Percentiles rank a stretch among this genome's conserved stretches.
Conservation (phyloP, 1,140 invertebrate species). For the Stegodyphus mimosarum region DNA sequence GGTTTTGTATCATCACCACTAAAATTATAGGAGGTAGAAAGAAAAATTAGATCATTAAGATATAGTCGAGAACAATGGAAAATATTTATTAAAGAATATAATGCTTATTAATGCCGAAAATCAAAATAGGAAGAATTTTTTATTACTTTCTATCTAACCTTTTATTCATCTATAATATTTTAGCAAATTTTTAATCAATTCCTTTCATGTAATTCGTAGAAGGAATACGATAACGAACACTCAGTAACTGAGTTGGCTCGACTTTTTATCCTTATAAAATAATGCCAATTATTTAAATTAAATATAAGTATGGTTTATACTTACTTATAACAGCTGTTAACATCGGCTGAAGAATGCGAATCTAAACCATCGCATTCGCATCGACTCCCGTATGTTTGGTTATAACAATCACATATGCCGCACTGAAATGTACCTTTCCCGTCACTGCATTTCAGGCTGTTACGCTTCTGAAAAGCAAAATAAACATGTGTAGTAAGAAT, state of each 20-base stretch:
- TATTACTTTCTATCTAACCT: background rate
- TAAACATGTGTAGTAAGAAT: too few relatives aligned
- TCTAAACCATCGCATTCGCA: conserved; percentile 82
- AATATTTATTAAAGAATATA: background rate
- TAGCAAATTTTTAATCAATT: too few relatives aligned
- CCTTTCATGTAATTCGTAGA: too few relatives aligned
- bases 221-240: too few relatives aligned
- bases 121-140: background rate
- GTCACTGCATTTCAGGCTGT: conserved; percentile 43
- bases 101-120: background rate
- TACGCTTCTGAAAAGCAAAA: conserved; percentile 20
- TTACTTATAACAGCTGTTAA: conserved; percentile 54
- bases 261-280: too few relatives aligned
- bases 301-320: too few relatives aligned
- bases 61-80: background rate
- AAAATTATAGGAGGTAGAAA: background rate
- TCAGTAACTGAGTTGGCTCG: too few relatives aligned
- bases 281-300: too few relatives aligned
- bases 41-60: background rate
- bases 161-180: background rate
- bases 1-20: conserved; percentile 16
- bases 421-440: conserved; percentile 74
- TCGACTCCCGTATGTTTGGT: conserved; percentile 80
- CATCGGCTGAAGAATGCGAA: conserved; percentile 44
- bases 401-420: conserved; percentile 87